phyloP scores from a whole-genome alignment of 2,113 vertebrate species.

The Hemiscyllium ocellatum region DNA sequence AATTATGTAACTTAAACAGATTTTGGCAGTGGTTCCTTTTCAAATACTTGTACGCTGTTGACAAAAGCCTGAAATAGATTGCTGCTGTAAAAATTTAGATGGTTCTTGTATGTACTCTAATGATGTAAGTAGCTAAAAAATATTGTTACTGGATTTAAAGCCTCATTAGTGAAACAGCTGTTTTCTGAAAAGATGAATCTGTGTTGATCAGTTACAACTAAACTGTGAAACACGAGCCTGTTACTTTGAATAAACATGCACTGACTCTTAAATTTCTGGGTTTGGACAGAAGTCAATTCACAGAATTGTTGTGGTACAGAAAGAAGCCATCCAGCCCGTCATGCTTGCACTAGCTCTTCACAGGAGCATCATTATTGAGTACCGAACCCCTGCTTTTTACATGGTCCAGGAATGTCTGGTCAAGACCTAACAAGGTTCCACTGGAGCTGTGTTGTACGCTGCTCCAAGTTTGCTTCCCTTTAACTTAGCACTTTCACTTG shows the following conservation, averaged over 20 bases:
- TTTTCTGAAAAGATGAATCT: background rate
- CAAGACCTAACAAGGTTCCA: background rate
- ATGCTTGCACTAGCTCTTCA: too few relatives aligned
- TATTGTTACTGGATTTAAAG: background rate
- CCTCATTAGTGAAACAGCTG: background rate
- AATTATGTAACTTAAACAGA: background rate
- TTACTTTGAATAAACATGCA: background rate
- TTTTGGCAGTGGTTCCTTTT: background rate
- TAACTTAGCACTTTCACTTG: background rate
- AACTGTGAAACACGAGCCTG: background rate
- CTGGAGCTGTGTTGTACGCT: background rate
- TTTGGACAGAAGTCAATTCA: background rate
- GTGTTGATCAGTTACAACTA: background rate
- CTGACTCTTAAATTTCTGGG: background rate
- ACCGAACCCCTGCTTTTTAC: background rate
- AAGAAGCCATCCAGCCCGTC: too few relatives aligned
- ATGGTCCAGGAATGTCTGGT: background rate
- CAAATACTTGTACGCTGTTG: background rate
- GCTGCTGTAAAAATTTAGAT: background rate
- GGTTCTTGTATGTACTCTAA: background rate
- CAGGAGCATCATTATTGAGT: too few relatives aligned
- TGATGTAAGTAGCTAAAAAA: background rate
- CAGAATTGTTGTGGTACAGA: too few relatives aligned
- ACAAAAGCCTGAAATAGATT: background rate
- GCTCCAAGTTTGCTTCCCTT: background rate